Evolutionary conservation across 2,113 vertebrate genomes (phyloP).

Genomic region (Actenoides hombroni): DNA sequence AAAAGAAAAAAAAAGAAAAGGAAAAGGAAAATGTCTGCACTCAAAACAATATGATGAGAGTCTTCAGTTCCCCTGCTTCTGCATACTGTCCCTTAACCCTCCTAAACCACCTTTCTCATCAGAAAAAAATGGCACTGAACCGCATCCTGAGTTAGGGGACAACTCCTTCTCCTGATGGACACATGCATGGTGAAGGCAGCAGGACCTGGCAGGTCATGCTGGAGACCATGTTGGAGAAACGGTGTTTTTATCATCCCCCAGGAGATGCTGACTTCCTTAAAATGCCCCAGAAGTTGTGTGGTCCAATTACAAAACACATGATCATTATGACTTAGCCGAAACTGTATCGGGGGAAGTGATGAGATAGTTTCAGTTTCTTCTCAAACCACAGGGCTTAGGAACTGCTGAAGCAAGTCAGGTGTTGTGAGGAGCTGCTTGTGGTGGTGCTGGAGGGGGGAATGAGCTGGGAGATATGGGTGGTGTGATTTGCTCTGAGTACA

Average conservation of each 20-base stretch:
- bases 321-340: not conserved
- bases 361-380: not conserved
- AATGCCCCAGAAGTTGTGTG: not conserved
- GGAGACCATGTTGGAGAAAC: not conserved
- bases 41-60: not conserved
- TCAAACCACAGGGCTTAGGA: not conserved
- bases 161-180: not conserved
- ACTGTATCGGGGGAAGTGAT: not conserved
- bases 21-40: not conserved
- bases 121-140: not conserved
- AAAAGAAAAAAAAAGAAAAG: too few species aligned
- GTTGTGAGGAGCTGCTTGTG: not conserved
- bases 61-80: not conserved
- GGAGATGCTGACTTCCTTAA: not conserved
- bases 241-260: not conserved
- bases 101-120: not conserved
- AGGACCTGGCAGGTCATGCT: not conserved
- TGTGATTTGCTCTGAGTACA: not conserved
- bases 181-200: not conserved
- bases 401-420: not conserved
- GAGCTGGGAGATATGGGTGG: fast-evolving
- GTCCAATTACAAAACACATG: not conserved
- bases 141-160: not conserved
- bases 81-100: not conserved
- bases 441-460: too few species aligned